Conservation (phyloP, 2,888 invertebrate genomes). For the Uloborus plumipes region DNA sequence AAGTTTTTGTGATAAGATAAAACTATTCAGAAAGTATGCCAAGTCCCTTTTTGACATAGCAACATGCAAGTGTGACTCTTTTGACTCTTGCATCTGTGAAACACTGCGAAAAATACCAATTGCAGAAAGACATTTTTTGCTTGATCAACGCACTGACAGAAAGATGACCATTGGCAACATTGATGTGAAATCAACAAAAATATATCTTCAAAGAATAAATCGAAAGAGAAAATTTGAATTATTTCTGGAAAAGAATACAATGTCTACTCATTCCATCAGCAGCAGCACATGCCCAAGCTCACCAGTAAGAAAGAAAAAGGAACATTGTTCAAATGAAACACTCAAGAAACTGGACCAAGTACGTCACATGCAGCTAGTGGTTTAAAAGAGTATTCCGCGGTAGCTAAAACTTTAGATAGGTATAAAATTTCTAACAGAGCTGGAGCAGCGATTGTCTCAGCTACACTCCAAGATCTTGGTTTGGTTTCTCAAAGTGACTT, state of each 20-base stretch:
- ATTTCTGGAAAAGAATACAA: no score
- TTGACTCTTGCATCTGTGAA: neutral
- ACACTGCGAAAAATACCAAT: neutral
- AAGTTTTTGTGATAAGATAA: conserved; percentile 2
- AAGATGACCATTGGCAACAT: conserved; percentile 5
- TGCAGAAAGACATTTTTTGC: neutral
- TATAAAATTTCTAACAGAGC: neutral
- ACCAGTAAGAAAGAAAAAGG: no score
- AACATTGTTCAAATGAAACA: neutral
- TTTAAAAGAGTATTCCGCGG: neutral
- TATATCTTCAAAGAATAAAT: neutral
- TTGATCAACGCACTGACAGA: neutral
- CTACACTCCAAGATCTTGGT: neutral
- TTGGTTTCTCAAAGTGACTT: neutral
- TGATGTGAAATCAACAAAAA: neutral
- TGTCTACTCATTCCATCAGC: no score
- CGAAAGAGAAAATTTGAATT: neutral
- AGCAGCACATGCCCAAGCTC: no score
- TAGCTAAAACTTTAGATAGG: conserved; percentile 1
- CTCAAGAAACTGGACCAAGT: neutral
- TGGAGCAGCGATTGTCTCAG: conserved; percentile 1
- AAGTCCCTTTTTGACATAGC: conserved; percentile 1
- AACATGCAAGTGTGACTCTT: conserved; percentile 1
- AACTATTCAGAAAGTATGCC: neutral
- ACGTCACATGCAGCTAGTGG: neutral